Conservation (phyloP, 2,797 vertebrate species). For the Malurus splendens region DNA sequence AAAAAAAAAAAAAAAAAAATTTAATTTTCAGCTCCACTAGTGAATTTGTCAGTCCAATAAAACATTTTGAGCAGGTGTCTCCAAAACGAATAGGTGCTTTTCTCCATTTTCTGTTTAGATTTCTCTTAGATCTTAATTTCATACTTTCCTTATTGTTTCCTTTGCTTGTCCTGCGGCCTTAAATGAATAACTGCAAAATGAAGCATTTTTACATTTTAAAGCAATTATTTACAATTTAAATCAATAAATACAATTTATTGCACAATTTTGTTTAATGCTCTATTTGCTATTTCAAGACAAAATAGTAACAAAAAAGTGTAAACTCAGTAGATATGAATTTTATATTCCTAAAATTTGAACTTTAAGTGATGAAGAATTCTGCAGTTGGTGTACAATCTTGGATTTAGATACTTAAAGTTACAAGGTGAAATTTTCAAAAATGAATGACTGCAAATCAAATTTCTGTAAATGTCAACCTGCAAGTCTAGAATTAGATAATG, state of each 20-base stretch:
- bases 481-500: not conserved
- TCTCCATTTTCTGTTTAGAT: not conserved
- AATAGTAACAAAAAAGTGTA: not conserved
- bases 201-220: not conserved
- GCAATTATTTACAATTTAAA: not conserved
- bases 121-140: not conserved
- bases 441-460: not conserved
- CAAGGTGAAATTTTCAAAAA: not conserved
- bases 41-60: not conserved
- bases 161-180: not conserved
- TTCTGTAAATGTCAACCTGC: not conserved
- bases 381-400: not conserved
- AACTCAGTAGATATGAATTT: not conserved
- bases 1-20: not conserved
- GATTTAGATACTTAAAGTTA: not conserved
- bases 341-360: not conserved
- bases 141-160: not conserved
- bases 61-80: not conserved
- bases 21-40: not conserved
- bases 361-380: not conserved
- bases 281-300: not conserved
- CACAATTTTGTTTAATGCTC: not conserved
- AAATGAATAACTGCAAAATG: not conserved
- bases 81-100: not conserved
- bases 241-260: not conserved